These are phyloP conservation scores for Pterophyllum scalare DNA, from an alignment of 2,113 vertebrate species.

Conservation along the genomic window DNA sequence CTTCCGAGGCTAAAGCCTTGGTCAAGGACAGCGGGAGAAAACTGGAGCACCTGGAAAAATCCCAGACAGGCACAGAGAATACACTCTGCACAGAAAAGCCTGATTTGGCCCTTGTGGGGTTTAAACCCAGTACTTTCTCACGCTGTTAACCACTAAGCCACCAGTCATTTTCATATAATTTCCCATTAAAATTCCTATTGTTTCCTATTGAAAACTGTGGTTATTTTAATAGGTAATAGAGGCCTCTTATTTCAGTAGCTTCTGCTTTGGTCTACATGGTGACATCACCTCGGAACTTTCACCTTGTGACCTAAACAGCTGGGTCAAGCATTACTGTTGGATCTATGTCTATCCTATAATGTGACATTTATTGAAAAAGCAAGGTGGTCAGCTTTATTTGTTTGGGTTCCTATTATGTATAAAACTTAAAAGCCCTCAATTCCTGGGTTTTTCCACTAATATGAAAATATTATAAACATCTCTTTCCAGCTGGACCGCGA, in stretches of 20 bases:
- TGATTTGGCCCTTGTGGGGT: conserved; percentile 30
- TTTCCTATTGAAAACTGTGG: conserved; percentile 55
- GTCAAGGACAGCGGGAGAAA: conserved; percentile 38
- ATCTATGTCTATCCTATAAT: conserved; percentile 39
- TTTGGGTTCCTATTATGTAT: conserved; percentile 53
- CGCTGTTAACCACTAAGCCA: conserved; percentile 15
- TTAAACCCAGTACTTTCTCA: conserved; percentile 35
- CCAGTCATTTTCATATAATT: conserved; percentile 22
- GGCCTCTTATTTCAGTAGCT: conserved; percentile 49
- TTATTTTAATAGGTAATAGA: conserved; percentile 67
- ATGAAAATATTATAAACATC: conserved; percentile 49
- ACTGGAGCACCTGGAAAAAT: conserved; percentile 19
- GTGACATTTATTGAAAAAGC: conserved; percentile 50
- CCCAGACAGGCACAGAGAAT: conserved; percentile 9
- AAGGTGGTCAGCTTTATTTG: conserved; percentile 55
- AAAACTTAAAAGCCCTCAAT: conserved; percentile 56
- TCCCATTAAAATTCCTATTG: conserved; percentile 37
- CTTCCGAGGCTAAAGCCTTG: conserved; percentile 22
- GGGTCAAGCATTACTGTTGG: conserved; percentile 47
- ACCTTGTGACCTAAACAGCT: conserved; percentile 49
- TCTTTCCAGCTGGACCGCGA: conserved; percentile 28
- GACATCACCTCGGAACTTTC: conserved; percentile 54
- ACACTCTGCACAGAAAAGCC: conserved; percentile 11
- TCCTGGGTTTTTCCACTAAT: conserved; percentile 44
- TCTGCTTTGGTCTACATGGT: conserved; percentile 58